These are phyloP conservation scores for Cephalopachus bancanus DNA, from an alignment of 2,797 vertebrate species.

Conservation along the genomic window DNA sequence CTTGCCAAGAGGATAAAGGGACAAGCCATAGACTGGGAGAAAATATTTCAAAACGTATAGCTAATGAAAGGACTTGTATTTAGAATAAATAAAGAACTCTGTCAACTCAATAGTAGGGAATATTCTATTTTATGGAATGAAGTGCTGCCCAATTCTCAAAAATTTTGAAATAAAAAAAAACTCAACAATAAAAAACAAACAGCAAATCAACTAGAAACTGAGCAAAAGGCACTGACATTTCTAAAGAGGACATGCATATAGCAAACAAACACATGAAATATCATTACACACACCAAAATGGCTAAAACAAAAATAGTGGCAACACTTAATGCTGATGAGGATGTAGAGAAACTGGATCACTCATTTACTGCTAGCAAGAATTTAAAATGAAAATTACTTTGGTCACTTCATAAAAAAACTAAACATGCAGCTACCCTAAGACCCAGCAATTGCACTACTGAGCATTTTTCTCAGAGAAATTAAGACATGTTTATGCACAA, in stretches of 20 bases:
- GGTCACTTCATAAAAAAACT: not conserved
- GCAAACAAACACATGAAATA: too few species aligned
- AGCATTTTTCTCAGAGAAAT: too few species aligned
- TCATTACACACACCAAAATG: too few species aligned
- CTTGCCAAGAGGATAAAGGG: not conserved
- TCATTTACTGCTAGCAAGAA: not conserved
- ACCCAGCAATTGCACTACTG: too few species aligned
- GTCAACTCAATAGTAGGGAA: not conserved
- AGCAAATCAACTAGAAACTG: not conserved
- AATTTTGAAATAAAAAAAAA: not conserved
- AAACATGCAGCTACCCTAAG: too few species aligned
- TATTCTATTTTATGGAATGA: not conserved
- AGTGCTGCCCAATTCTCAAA: not conserved
- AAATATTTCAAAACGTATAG: not conserved
- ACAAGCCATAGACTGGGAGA: slow-evolving; percentile 4
- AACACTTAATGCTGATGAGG: too few species aligned
- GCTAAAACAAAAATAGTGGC: too few species aligned
- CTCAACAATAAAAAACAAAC: not conserved
- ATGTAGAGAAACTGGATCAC: not conserved
- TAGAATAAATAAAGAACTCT: not conserved
- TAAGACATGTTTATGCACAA: too few species aligned
- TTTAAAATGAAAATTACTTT: not conserved
- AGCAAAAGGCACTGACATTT: slow-evolving; percentile 7
- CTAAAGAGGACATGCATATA: not conserved
- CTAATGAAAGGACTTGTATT: not conserved